Evolutionary conservation across 2,888 invertebrate genomes (phyloP).

Genomic region (Erynnis tages): DNA sequence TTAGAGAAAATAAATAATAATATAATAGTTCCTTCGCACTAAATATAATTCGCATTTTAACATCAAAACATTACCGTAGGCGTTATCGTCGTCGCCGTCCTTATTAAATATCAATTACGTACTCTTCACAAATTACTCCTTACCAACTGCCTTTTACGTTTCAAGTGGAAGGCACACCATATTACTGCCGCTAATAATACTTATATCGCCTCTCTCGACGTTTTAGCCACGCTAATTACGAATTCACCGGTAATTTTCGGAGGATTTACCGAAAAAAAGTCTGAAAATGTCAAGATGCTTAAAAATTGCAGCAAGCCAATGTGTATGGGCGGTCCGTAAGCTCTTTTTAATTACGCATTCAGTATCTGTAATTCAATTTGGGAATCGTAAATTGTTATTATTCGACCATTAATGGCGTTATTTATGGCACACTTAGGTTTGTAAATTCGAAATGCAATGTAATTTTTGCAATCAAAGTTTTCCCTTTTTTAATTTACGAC

Average conservation of each 20-base stretch:
- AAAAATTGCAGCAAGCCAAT: constrained; percentile 9
- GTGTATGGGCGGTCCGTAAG: constrained; percentile 8
- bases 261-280: constrained; percentile 12
- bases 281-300: constrained; percentile 8
- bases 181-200: background rate
- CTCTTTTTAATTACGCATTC: constrained; percentile 12
- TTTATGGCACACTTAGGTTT: background rate
- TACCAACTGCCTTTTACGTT: background rate
- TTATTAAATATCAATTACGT: background rate
- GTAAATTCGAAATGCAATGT: background rate
- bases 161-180: background rate
- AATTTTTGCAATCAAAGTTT: background rate
- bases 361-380: constrained; percentile 11
- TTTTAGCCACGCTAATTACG: constrained; percentile 38
- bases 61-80: too few relatives aligned
- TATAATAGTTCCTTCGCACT: too few relatives aligned
- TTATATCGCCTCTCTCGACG: constrained; percentile 16
- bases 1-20: too few relatives aligned
- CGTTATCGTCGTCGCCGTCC: too few relatives aligned
- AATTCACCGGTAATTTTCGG: constrained; percentile 29
- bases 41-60: too few relatives aligned
- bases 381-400: constrained; percentile 5
- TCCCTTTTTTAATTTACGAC: too few relatives aligned
- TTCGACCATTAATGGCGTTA: background rate
- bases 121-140: background rate